Base-by-base conservation (phyloP, 2,888 invertebrate species). In the Allacma fusca region DNA sequence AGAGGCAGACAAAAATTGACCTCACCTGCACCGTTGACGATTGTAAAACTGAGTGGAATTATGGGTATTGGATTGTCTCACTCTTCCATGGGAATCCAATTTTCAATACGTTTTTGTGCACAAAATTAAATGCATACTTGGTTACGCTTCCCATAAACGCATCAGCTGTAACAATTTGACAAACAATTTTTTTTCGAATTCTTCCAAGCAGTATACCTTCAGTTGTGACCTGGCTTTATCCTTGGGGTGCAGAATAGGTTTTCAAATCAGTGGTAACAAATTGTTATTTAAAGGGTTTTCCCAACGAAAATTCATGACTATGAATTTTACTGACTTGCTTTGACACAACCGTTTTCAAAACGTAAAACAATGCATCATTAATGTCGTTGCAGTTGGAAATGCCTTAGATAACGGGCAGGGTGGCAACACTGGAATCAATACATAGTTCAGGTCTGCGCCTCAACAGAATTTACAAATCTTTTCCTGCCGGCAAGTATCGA, bases 71-170 rank as follows among this genome's bases (percentile, higher is more conserved):
- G 5, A 59, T 7, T 23, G 7, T 7, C n/a, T 59, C 59, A 7
- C n/a, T n/a, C 5, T 59, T 59, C 59, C 59, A 59, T 21, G 59
- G 5, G 12, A 59, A 7, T 7, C 12, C 19, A 7, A 59, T 59
- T 59, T 59, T n/a, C 19, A n/a, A 59, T 21, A 59, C 5, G n/a
- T 59, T 59, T n/a, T 21, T 19, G 23, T 19, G 12, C 23, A 21
- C n/a, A 59, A 59, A 59, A n/a, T 59, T 59, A n/a, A 59, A 59
- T 7, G 59, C 7, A n/a, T 19, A 19, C 26, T 67, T 67, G 28
- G n/a, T 28, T 67, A 67, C 1, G 2, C 29, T 67, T n/a, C n/a
- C n/a, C n/a, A n/a, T n/a, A n/a, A n/a, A n/a, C n/a, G n/a, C n/a
- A n/a, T n/a, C n/a, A n/a, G n/a, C n/a, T n/a, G n/a, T n/a, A n/a